phyloP scores from a whole-genome alignment of 2,888 invertebrate genomes.

The Hypsopygia costalis region DNA sequence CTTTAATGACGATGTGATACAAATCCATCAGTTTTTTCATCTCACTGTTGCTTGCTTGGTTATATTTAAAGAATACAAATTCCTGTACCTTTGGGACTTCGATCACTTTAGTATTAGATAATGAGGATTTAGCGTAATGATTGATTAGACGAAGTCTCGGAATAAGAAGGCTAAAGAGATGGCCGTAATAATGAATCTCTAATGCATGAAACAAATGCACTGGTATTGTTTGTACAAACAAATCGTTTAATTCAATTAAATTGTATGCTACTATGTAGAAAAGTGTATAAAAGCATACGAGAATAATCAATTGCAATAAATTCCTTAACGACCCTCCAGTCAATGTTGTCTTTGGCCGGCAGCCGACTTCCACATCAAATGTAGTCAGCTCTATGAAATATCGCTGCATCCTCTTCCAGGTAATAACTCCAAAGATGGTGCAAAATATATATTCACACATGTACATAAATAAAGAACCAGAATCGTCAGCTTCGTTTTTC shows the following conservation, averaged over 20 bases:
- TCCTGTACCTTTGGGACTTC: constrained; percentile 26
- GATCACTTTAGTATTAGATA: constrained; percentile 24
- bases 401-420: constrained; percentile 31
- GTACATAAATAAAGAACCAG: constrained; percentile 7
- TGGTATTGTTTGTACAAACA: constrained; percentile 19
- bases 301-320: constrained; percentile 22
- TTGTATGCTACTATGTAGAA: constrained; percentile 18
- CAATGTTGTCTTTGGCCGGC: constrained; percentile 31
- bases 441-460: constrained; percentile 24
- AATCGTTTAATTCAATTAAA: constrained; percentile 8
- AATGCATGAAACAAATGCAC: constrained; percentile 28
- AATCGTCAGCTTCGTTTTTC: not conserved
- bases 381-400: constrained; percentile 39
- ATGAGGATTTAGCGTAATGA: constrained; percentile 39
- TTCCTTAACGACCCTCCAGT: constrained; percentile 31
- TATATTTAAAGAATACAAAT: constrained; percentile 24
- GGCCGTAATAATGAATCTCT: constrained; percentile 46
- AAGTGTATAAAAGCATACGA: constrained; percentile 20
- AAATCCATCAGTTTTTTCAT: constrained; percentile 50
- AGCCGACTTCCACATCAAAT: constrained; percentile 43
- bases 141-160: constrained; percentile 47
- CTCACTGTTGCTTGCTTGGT: constrained; percentile 26
- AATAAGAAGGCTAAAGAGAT: constrained; percentile 42
- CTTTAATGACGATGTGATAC: constrained; percentile 43
- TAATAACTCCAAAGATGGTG: constrained; percentile 27